Percentiles rank a stretch among this genome's conserved stretches.
Evolutionary conservation across 2,113 vertebrate species (phyloP).

Genomic region (human): GRCh38 chr2:68723501-68724000

Average conservation of each 20-base stretch:
- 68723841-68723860: neutral
- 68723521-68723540: neutral
- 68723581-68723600: neutral
- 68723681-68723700: neutral
- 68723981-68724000: too few relatives aligned
- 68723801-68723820: neutral
- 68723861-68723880: too few relatives aligned
- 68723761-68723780: neutral
- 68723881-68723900: too few relatives aligned
- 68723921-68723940: too few relatives aligned
- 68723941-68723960: too few relatives aligned
- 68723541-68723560: neutral
- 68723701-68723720: neutral
- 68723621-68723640: too few relatives aligned
- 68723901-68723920: too few relatives aligned
- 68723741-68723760: rapidly evolving
- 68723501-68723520: neutral
- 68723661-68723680: neutral
- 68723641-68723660: rapidly evolving
- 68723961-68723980: too few relatives aligned
- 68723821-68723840: neutral
- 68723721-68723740: neutral
- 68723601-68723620: neutral
- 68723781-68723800: neutral
- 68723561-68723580: neutral